Conservation (phyloP, 92 coral and sea anemone genomes). For the Diadumene lineata region DNA sequence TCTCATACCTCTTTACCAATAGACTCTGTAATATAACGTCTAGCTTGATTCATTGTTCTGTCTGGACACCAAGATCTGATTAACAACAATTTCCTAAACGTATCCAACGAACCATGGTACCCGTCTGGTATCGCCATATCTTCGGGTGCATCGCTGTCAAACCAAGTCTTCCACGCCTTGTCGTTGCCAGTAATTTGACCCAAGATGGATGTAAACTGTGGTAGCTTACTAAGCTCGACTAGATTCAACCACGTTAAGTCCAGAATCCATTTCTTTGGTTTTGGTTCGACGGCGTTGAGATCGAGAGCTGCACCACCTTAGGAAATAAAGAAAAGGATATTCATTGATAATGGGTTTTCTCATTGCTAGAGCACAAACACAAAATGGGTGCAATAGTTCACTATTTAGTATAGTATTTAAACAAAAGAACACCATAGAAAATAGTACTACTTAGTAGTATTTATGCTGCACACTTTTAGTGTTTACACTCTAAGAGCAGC, state of each 20-base stretch:
- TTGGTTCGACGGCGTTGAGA: constrained; percentile 95
- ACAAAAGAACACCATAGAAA: no score
- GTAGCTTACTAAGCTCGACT: constrained; percentile 89
- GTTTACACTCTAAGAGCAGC: no score
- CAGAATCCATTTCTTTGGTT: constrained; percentile 99
- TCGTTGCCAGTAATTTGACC: constrained; percentile 95
- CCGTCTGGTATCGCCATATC: constrained; percentile 98
- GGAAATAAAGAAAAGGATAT: background rate
- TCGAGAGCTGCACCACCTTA: constrained; percentile 99
- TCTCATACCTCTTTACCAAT: constrained; percentile 82
- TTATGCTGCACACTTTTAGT: no score
- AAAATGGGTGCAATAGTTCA: no score
- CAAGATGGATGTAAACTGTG: constrained; percentile 95
- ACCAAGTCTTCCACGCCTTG: constrained; percentile 99
- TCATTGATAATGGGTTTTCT: background rate
- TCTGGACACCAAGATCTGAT: constrained; percentile 99
- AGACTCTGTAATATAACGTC: constrained; percentile 91
- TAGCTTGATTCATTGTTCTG: constrained; percentile 91
- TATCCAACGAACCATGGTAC: constrained; percentile 92
- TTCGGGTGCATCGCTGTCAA: constrained; percentile 96
- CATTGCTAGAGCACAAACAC: no score
- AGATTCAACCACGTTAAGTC: constrained; percentile 98
- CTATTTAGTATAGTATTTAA: no score
- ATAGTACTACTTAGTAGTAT: no score
- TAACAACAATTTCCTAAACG: constrained; percentile 85